Base-by-base conservation (phyloP, 1,140 invertebrate species). In the Megathymus violae region DNA sequence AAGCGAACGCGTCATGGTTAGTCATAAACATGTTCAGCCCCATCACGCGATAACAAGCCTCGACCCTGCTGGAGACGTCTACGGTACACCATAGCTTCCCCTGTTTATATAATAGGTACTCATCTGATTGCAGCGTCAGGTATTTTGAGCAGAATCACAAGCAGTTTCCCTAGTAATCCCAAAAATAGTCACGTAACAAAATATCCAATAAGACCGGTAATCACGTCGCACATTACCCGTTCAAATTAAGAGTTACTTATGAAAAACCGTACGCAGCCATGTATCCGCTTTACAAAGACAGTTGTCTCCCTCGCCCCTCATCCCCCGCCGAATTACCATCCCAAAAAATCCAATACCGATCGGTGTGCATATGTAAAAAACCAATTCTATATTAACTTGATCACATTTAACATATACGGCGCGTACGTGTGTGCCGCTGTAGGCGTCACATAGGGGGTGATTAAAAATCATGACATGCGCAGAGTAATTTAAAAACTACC, bases 391-490 rank as follows among this genome's bases (percentile, higher is more conserved):
- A 75, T 73, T 75, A 76, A 76, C 70, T 58, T 58, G 54, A 77
- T 74, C 69, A 79, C 70, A 72, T 75, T 73, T 71, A 74, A 73
- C 76, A 77, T 74, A 76, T 76, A 78, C 54, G 41, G 62, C 11
- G 54, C 64, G 41, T 69, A 63, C 65, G 22, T 62, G 66, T 78
- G 68, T 72, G 62, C 61, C 65, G 51, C 62, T 72, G 81, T 80
- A 82, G 80, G 79, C 80, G 83, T 81, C 74, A 78, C 78, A 78
- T 76, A 70, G 78, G 75, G 80, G 75, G 48, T 85, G 82, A 88
- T 88, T 88, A 84, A 85, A 88, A 84, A 80, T 80, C 86, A 89
- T 85, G 86, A 89, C 84, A 89, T 89, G 86, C 86, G 86, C 86
- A 89, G 83, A 85, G 72, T 89, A 84, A 85, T 83, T 89, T 84